Percentiles rank a stretch among this genome's conserved stretches.
Conservation (phyloP, 2,113 vertebrate species). For the Silurus asotus region DNA sequence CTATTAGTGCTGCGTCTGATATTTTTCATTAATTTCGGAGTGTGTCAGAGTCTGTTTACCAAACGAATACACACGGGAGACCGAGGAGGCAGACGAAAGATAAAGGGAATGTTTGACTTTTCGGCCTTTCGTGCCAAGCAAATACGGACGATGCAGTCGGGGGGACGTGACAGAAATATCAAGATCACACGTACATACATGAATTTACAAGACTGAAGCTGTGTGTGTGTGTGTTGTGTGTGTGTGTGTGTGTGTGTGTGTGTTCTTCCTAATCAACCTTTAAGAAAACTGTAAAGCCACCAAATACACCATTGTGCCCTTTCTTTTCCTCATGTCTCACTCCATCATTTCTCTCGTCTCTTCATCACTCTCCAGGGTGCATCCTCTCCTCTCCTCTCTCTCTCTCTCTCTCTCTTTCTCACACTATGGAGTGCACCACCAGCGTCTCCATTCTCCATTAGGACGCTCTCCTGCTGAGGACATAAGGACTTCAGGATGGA, state of each 20-base stretch:
- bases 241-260: conserved; percentile 10
- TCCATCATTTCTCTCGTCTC: neutral
- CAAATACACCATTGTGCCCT: neutral
- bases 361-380: conserved; percentile 17
- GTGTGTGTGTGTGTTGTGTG: neutral
- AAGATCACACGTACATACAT: conserved; percentile 1
- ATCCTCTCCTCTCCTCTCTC: neutral
- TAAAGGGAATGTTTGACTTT: conserved; percentile 42
- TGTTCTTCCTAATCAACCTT: neutral
- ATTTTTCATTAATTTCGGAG: conserved; percentile 31
- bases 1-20: conserved; percentile 18
- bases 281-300: neutral
- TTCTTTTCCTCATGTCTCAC: neutral
- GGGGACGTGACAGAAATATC: conserved; percentile 9
- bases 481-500: conserved; percentile 16
- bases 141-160: conserved; percentile 18
- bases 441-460: neutral
- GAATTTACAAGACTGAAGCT: neutral
- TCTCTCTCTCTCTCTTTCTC: neutral
- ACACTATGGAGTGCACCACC: neutral
- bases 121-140: neutral
- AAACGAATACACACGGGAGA: conserved; percentile 9
- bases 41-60: conserved; percentile 35
- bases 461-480: neutral
- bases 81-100: conserved; percentile 24